Conservation (phyloP, 23 tunicate species). For the Aplidium turbinatum region DNA sequence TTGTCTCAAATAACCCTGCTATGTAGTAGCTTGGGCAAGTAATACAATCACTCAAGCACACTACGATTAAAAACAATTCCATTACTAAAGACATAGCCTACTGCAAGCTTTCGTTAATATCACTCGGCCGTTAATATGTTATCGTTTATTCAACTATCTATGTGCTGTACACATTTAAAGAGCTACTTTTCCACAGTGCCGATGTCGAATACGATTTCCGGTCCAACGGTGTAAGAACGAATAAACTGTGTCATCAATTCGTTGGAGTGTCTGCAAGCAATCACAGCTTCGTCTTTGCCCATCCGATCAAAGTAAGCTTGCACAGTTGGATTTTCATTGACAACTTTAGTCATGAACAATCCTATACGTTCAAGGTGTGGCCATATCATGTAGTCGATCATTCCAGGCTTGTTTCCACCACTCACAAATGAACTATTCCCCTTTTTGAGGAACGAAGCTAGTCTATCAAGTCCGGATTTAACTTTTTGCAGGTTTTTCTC, state of each 20-base stretch:
- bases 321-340: constrained; percentile 5
- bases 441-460: constrained; percentile 7
- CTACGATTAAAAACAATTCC: too few species aligned
- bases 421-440: constrained; percentile 35
- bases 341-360: background rate
- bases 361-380: constrained; percentile 56
- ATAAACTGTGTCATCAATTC: constrained; percentile 32
- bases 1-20: too few species aligned
- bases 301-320: constrained; percentile 30
- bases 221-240: background rate
- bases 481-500: constrained; percentile 27
- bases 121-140: too few species aligned
- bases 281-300: constrained; percentile 44
- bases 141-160: too few species aligned
- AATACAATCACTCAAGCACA: too few species aligned
- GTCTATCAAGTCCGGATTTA: background rate
- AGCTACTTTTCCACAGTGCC: too few species aligned
- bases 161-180: too few species aligned
- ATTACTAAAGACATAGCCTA: too few species aligned
- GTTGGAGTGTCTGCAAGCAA: constrained; percentile 32
- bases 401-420: constrained; percentile 55
- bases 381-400: constrained; percentile 73
- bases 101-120: too few species aligned
- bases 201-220: constrained; percentile 24
- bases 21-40: too few species aligned